Percentiles rank a stretch among this genome's conserved stretches.
Conservation (phyloP, 92 coral and sea anemone genomes). For the Parazoanthus darwini region DNA sequence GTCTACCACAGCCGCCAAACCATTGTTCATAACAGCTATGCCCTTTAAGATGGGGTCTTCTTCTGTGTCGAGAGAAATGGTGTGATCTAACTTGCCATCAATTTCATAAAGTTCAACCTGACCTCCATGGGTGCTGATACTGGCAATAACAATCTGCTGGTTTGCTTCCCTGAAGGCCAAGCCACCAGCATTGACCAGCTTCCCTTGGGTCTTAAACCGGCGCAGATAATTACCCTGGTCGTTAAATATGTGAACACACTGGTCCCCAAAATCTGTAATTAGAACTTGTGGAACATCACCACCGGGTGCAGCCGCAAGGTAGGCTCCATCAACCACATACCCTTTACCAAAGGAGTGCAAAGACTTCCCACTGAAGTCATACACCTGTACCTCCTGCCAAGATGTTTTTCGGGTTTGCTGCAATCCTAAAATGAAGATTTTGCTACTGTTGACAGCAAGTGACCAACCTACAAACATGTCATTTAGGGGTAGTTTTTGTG, state of each 20-base stretch:
- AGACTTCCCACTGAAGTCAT: not conserved
- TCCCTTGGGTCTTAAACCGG: conserved; percentile 34
- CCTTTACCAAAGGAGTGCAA: conserved; percentile 24
- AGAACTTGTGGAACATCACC: conserved; percentile 3
- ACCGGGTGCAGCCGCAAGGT: not conserved
- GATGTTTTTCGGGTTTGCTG: conserved; percentile 31
- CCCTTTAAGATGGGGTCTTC: conserved; percentile 35
- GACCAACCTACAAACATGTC: conserved; percentile 38
- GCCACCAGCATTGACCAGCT: conserved; percentile 28
- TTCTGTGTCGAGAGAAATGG: conserved; percentile 24
- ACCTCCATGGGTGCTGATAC: conserved; percentile 22
- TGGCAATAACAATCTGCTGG: conserved; percentile 5
- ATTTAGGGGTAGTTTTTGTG: not conserved
- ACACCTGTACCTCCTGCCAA: conserved; percentile 24
- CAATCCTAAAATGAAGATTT: conserved; percentile 25
- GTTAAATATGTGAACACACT: conserved; percentile 27
- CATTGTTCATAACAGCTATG: conserved; percentile 6
- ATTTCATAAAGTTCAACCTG: conserved; percentile 30
- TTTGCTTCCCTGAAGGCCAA: conserved; percentile 1
- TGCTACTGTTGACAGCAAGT: conserved; percentile 8
- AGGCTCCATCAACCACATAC: conserved; percentile 11
- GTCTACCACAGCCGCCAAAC: conserved; percentile 22
- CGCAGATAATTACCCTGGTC: conserved; percentile 14
- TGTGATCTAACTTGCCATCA: conserved; percentile 9
- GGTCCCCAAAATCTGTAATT: conserved; percentile 35